Base-by-base conservation (phyloP, 23 tunicate species). In the Diplosoma virens region DNA sequence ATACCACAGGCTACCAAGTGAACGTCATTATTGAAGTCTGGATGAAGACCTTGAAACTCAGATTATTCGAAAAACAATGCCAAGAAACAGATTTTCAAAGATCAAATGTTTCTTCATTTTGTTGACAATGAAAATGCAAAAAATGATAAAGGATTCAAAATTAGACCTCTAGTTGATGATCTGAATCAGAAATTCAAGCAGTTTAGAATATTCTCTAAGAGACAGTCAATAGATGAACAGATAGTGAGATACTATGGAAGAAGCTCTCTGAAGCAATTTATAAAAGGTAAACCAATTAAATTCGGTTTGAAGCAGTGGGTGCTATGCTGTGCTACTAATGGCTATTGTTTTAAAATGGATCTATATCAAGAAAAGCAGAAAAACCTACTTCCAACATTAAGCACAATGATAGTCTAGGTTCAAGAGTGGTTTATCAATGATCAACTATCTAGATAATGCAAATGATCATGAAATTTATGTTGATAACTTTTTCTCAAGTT, bases 241-340 rank as follows among this genome's bases (percentile, higher is more conserved):
- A 55, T 55, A 11, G 63, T 55, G 63, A 55, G 24, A 25, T 11
- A 20, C 24, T 55, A 55, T 55, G 63, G 63, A 4, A 55, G 63
- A 55, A 16, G 24, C 21, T 55, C 63, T 14, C 63, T 55, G 4
- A 55, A 55, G 24, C 63, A 55, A 55, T 55, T 55, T 20, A 55
- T 55, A 16, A 6, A 20, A 55, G 63, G 63, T 20, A 20, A 16
- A 20, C 63, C 63, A 55, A 55, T 55, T 11, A 16, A 25, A 16
- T 55, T 55, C 20, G 24, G 63, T 20, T 55, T 55, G 25, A 55
- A 55, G 63, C 63, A 55, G 20, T 55, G 63, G 63, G 63, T 16
- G 24, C 17, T 55, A 25, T 55, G 63, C 20, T 55, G 63, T 20
- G 63, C 25, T 16, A 20, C 20, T 55, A 55, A 22, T 20, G 63